Conservation (phyloP, 2,797 vertebrate species). For the Hippoglossus hippoglossus region DNA sequence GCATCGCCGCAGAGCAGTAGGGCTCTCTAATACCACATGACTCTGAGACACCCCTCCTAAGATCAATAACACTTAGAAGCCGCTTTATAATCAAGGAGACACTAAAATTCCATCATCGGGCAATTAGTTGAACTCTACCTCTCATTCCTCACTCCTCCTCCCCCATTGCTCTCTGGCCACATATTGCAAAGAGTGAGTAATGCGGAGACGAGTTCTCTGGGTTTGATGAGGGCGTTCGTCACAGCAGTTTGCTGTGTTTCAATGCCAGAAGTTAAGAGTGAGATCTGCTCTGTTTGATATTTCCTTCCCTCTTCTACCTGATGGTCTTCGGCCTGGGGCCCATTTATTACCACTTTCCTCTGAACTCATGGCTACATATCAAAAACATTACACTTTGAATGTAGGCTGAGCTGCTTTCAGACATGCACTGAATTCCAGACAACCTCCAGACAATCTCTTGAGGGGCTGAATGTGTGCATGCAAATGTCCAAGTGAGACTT, state of each 20-base stretch:
- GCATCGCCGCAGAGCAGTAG: conserved; percentile 86
- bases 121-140: conserved; percentile 81
- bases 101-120: conserved; percentile 84
- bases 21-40: conserved; percentile 88
- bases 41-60: conserved; percentile 84
- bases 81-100: conserved; percentile 87
- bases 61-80: conserved; percentile 96
- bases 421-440: too few relatives aligned
- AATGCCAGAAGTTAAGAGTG: conserved; percentile 25
- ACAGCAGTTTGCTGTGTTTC: conserved; percentile 48
- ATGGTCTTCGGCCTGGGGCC: conserved; percentile 17
- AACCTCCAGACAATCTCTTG: too few relatives aligned
- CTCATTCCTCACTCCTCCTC: conserved; percentile 55
- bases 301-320: conserved; percentile 29
- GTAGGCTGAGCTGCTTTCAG: neutral
- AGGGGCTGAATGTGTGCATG: too few relatives aligned
- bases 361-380: conserved; percentile 18
- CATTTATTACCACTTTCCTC: conserved; percentile 29
- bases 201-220: conserved; percentile 42
- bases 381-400: conserved; percentile 36
- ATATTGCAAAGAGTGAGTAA: conserved; percentile 59
- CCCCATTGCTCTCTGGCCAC: conserved; percentile 41
- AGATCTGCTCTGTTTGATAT: conserved; percentile 36
- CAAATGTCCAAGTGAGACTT: neutral
- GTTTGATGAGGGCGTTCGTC: conserved; percentile 67